Percentiles rank a stretch among this genome's conserved stretches.
These are phyloP conservation scores for Acomys russatus DNA, from an alignment of 2,797 vertebrate genomes.

Conservation along the genomic window DNA sequence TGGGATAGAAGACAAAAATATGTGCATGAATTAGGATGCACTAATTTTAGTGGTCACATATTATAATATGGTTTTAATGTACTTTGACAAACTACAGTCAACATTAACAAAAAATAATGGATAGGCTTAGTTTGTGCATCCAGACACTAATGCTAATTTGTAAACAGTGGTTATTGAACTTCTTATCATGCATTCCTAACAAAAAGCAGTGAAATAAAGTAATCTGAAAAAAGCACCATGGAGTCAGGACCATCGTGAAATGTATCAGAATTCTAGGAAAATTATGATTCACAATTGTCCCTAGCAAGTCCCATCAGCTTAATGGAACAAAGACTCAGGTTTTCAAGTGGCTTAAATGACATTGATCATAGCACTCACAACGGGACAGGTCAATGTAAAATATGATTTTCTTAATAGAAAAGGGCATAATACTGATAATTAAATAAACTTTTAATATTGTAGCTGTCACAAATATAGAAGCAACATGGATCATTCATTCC, in stretches of 20 bases:
- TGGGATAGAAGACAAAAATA: constrained; percentile 85
- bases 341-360: constrained; percentile 83
- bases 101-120: constrained; percentile 87
- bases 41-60: constrained; percentile 86
- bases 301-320: constrained; percentile 82
- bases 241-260: constrained; percentile 38
- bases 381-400: constrained; percentile 85
- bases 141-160: constrained; percentile 84
- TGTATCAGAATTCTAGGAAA: constrained; percentile 74
- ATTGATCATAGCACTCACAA: constrained; percentile 86
- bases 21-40: constrained; percentile 83
- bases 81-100: constrained; percentile 85
- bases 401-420: constrained; percentile 87
- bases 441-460: constrained; percentile 89
- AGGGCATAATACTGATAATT: constrained; percentile 86
- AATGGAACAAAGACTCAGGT: constrained; percentile 83
- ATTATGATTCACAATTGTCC: constrained; percentile 76
- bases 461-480: constrained; percentile 84
- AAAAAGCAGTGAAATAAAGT: constrained; percentile 82
- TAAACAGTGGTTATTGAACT: constrained; percentile 83
- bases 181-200: constrained; percentile 82
- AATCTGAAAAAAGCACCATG: constrained; percentile 46
- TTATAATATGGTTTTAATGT: constrained; percentile 89
- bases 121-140: constrained; percentile 80
- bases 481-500: constrained; percentile 86